phyloP scores from a whole-genome alignment of 2,888 invertebrate species.

The Abrostola tripartita region DNA sequence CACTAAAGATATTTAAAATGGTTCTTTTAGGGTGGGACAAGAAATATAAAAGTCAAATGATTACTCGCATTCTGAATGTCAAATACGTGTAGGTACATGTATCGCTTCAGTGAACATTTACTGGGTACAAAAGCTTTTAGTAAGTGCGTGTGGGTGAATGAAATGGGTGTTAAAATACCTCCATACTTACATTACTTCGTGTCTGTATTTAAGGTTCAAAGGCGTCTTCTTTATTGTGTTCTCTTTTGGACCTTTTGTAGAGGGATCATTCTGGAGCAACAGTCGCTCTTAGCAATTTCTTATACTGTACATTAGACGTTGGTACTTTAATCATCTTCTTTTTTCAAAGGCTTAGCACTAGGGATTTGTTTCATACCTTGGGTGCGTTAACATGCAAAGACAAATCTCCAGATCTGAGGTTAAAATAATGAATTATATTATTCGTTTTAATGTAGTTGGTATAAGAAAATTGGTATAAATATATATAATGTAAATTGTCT shows the following conservation, averaged over 20 bases:
- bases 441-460: too few species aligned
- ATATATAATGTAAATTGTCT: too few species aligned
- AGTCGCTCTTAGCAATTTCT: too few species aligned
- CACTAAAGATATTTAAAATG: slow-evolving; percentile 32
- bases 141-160: slow-evolving; percentile 35
- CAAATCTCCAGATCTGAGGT: too few species aligned
- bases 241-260: neutral
- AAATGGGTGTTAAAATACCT: slow-evolving; percentile 24
- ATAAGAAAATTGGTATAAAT: too few species aligned
- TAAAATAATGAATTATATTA: too few species aligned
- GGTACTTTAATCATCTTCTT: too few species aligned
- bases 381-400: too few species aligned
- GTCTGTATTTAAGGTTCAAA: slow-evolving; percentile 37
- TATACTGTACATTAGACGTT: too few species aligned
- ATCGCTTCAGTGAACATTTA: slow-evolving; percentile 57
- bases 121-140: slow-evolving; percentile 62
- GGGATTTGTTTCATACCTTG: too few species aligned
- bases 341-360: too few species aligned
- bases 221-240: slow-evolving; percentile 7
- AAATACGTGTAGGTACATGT: slow-evolving; percentile 56
- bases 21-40: slow-evolving; percentile 27
- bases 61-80: slow-evolving; percentile 55
- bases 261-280: neutral
- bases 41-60: slow-evolving; percentile 59
- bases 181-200: slow-evolving; percentile 38